Evolutionary conservation across 2,888 invertebrate species (phyloP).

Genomic region (Colletes collaris): DNA sequence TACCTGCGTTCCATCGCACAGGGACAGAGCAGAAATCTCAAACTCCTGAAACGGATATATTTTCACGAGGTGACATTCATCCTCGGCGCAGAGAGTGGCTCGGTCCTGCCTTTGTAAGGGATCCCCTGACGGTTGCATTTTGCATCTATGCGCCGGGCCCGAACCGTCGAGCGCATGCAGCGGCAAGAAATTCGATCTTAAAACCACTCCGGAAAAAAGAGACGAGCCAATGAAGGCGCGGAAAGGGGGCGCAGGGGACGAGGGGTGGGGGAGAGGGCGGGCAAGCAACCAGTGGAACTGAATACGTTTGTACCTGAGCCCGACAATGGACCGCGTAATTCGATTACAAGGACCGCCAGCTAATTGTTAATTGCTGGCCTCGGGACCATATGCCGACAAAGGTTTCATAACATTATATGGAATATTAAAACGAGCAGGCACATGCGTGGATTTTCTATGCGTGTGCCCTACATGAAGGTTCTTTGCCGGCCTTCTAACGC

Average conservation of each 20-base stretch:
- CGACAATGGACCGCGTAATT: slow-evolving; percentile 82
- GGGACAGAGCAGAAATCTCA: slow-evolving; percentile 54
- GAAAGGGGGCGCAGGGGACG: slow-evolving; percentile 33
- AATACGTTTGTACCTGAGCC: slow-evolving; percentile 82
- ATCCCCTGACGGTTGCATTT: slow-evolving; percentile 79
- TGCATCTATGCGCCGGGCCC: slow-evolving; percentile 74
- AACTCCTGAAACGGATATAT: slow-evolving; percentile 82
- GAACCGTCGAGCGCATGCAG: slow-evolving; percentile 62
- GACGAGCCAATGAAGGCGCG: slow-evolving; percentile 64
- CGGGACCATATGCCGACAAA: slow-evolving; percentile 77
- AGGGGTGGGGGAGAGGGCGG: slow-evolving; percentile 45
- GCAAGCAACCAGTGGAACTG: slow-evolving; percentile 75
- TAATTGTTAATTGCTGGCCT: slow-evolving; percentile 83
- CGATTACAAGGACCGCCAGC: slow-evolving; percentile 83
- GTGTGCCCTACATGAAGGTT: slow-evolving; percentile 56
- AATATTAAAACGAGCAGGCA: slow-evolving; percentile 78
- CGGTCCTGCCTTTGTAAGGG: slow-evolving; percentile 80
- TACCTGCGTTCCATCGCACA: slow-evolving; percentile 44
- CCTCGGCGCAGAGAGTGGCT: slow-evolving; percentile 63
- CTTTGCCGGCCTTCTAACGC: slow-evolving; percentile 43
- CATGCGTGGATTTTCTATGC: slow-evolving; percentile 58
- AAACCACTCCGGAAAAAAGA: slow-evolving; percentile 66
- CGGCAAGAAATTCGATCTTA: slow-evolving; percentile 80
- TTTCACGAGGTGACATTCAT: slow-evolving; percentile 80
- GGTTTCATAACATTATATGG: slow-evolving; percentile 73